Percentiles rank a stretch among this genome's conserved stretches.
Evolutionary conservation across 1,140 invertebrate species (phyloP).

Genomic region (Paralvinella palmiformis): DNA sequence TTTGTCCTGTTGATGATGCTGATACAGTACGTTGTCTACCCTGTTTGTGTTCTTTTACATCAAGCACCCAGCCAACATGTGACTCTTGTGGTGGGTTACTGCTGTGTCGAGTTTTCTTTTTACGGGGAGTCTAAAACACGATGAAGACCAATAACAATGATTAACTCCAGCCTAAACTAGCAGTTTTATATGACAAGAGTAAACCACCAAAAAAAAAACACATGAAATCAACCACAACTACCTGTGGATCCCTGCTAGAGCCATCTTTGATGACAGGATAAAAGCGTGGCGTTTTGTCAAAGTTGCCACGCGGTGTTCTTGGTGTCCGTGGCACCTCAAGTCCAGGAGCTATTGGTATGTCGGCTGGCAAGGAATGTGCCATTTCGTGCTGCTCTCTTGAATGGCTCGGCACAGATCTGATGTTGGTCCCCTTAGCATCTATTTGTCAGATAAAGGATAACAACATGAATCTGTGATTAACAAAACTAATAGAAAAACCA

Average conservation of each 20-base stretch:
- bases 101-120: constrained; percentile 86
- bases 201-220: not conserved
- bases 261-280: constrained; percentile 82
- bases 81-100: constrained; percentile 90
- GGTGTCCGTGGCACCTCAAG: constrained; percentile 35
- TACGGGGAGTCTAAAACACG: constrained; percentile 56
- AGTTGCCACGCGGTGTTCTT: constrained; percentile 32
- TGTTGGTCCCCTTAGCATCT: no score
- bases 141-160: not conserved
- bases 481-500: no score
- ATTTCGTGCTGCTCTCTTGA: no score
- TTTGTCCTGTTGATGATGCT: constrained; percentile 63
- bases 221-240: constrained; percentile 14
- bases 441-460: no score
- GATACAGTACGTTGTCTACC: constrained; percentile 61
- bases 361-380: constrained; percentile 40
- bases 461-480: no score
- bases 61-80: constrained; percentile 89
- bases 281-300: constrained; percentile 63
- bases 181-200: not conserved
- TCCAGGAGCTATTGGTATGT: constrained; percentile 38
- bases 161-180: not conserved
- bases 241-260: constrained; percentile 43
- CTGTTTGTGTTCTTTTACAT: constrained; percentile 39
- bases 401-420: no score